Conservation (phyloP, 2,888 invertebrate genomes). For the Ariolimax columbianus region DNA sequence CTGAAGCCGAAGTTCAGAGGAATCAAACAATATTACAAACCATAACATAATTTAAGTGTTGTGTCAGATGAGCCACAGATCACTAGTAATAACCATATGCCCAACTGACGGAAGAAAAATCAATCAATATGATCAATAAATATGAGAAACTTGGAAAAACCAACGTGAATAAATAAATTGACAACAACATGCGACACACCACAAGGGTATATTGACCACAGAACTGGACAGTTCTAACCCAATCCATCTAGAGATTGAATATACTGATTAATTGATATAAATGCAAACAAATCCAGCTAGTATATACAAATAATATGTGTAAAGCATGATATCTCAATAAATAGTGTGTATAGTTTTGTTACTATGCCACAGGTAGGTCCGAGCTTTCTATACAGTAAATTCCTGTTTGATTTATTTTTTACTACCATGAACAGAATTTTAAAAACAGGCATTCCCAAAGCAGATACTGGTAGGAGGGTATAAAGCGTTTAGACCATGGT, state of each 20-base stretch:
- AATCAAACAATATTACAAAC: no score
- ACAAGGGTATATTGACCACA: background rate
- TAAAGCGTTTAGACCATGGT: no score
- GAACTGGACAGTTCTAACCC: background rate
- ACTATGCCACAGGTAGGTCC: no score
- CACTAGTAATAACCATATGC: no score
- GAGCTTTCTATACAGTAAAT: no score
- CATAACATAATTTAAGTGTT: no score
- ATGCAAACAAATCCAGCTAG: background rate
- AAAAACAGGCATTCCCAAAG: no score
- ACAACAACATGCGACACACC: constrained; percentile 5
- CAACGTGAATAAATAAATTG: background rate
- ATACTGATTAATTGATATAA: background rate
- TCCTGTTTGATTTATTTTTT: no score
- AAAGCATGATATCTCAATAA: background rate
- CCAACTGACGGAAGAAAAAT: background rate
- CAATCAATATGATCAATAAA: background rate
- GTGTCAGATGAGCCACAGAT: no score
- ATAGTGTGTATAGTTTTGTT: background rate
- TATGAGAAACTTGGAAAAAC: background rate
- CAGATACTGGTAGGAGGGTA: no score
- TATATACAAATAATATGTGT: background rate
- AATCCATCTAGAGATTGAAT: background rate
- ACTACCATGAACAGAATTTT: no score
- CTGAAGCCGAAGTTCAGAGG: no score